Conservation (phyloP, 2,113 vertebrate genomes). For the Hypomesus transpacificus region DNA sequence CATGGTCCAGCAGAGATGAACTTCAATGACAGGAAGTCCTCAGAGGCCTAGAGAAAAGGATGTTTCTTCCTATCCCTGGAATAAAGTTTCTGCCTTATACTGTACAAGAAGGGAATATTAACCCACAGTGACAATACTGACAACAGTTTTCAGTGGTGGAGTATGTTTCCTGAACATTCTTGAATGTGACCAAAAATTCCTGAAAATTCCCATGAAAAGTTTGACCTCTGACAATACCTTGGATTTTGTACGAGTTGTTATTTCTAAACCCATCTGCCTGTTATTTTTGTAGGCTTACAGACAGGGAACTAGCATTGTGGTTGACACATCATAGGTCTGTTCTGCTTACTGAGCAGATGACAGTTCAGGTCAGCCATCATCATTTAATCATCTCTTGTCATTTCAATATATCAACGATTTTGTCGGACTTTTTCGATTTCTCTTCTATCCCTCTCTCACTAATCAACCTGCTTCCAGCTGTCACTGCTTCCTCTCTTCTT, state of each 20-base stretch:
- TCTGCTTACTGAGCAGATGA: constrained; percentile 6
- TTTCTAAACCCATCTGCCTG: constrained; percentile 1
- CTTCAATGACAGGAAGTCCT: too few species aligned
- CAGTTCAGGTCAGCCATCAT: constrained; percentile 4
- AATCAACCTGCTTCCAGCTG: background rate
- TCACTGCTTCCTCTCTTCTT: background rate
- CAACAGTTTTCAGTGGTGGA: too few species aligned
- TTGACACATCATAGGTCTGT: background rate
- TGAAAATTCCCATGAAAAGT: too few species aligned
- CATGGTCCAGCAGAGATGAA: too few species aligned
- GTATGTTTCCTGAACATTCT: too few species aligned
- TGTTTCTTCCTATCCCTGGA: too few species aligned
- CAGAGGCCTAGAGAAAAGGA: too few species aligned
- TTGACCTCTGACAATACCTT: too few species aligned
- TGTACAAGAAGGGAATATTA: too few species aligned
- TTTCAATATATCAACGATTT: background rate
- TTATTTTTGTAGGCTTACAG: background rate
- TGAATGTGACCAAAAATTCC: too few species aligned
- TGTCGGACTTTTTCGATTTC: background rate
- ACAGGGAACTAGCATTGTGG: background rate
- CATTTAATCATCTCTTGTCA: constrained; percentile 3
- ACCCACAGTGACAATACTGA: too few species aligned
- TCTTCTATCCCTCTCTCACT: background rate
- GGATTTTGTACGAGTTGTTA: background rate
- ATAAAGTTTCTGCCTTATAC: too few species aligned